Evolutionary conservation across 2,113 vertebrate genomes (phyloP), one percentile per base, ranked within the genome.

Genomic region (Paralichthys olivaceus): DNA sequence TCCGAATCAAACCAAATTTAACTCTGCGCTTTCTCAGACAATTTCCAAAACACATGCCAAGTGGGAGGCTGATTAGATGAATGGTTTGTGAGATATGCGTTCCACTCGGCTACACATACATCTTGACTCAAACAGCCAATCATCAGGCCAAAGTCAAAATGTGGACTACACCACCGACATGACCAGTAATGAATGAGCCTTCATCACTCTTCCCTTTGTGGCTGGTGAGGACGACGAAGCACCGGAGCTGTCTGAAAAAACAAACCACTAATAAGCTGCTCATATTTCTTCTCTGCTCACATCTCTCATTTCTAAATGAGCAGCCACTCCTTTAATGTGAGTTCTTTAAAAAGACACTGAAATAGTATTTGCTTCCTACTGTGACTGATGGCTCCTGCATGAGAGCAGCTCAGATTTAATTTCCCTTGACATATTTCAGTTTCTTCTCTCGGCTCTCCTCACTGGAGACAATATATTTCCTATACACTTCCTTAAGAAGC

Each of bases 101-200:
- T n/a, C n/a, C n/a, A n/a, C n/a, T n/a, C n/a, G n/a, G n/a, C n/a
- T n/a, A n/a, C n/a, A n/a, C 32, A 34, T 34, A 54, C 51, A 45
- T 49, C 47, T 14, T 15, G 57, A 55, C 5, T 66, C 81, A 75
- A 84, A 87, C 85, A 79, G 69, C 62, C 14, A 57, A 22, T 29
- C 29, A 61, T 25, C 9, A 20, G 34, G n/a, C 43, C 2, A 25
- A 53, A 74, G 64, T 49, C 43, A 60, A 59, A 62, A 43, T 40
- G 23, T 43, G 14, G 13, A 57, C 49, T 19, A 58, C 34, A 11
- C 53, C 15, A 0, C 55, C 51, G 15, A 53, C 71, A 32, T 57
- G 43, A 62, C 56, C n/a, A 7, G 11, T 29, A 34, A 59, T 4
- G 29, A 64, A 56, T 60, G 45, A 58, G 54, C 32, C 28, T 61